Conservation (phyloP, 2,797 vertebrate species). For the Pteronotus mesoamericanus region DNA sequence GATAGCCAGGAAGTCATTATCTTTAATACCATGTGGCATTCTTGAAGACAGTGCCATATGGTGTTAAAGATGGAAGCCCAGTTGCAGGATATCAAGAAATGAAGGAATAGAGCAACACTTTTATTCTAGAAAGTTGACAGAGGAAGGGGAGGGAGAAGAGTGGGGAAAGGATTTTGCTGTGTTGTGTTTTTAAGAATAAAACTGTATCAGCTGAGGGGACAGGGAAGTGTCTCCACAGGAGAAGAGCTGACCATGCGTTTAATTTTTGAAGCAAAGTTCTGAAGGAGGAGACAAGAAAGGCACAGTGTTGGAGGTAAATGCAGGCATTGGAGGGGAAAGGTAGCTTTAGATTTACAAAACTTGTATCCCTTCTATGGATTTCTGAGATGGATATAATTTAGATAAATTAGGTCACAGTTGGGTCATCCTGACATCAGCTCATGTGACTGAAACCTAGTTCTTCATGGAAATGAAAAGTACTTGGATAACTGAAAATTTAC, state of each 20-base stretch:
- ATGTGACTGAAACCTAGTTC: background rate
- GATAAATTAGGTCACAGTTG: background rate
- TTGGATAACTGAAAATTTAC: background rate
- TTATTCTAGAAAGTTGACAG: background rate
- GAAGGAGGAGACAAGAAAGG: background rate
- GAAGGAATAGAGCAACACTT: background rate
- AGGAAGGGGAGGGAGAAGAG: background rate
- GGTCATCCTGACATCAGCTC: background rate
- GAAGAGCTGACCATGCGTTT: background rate
- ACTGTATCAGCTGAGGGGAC: background rate
- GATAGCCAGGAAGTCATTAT: background rate
- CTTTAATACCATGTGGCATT: background rate
- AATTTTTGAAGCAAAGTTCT: background rate
- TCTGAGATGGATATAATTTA: background rate
- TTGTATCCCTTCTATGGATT: background rate
- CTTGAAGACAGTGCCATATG: background rate
- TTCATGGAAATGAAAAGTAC: background rate
- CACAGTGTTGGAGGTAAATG: background rate
- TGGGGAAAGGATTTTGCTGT: background rate
- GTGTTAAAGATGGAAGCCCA: background rate
- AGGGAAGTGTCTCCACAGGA: background rate
- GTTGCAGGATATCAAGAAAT: background rate
- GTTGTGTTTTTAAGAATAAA: background rate
- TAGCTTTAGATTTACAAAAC: background rate
- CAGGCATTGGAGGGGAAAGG: background rate